Conservation (phyloP, 2,797 vertebrate species). For the Eospalax fontanierii region DNA sequence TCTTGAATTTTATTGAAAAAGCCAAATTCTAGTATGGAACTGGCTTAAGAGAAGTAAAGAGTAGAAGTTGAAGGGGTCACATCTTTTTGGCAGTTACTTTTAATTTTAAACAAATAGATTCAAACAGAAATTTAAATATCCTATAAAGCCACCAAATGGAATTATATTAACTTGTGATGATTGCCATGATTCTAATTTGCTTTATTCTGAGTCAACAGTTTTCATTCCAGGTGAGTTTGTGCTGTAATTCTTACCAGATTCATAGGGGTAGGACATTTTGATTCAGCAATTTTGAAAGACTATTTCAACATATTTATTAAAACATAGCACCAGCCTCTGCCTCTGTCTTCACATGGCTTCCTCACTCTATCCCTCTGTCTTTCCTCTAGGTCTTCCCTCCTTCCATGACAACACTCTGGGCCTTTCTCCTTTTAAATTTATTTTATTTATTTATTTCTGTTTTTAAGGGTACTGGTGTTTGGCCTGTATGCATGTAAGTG, state of each 20-base stretch:
- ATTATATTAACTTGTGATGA: constrained; percentile 14
- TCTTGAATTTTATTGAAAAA: background rate
- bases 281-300: constrained; percentile 36
- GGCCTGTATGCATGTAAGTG: too few species aligned
- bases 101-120: constrained; percentile 29
- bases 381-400: too few species aligned
- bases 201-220: constrained; percentile 18
- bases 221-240: background rate
- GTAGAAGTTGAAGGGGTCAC: background rate
- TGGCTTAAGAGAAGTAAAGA: background rate
- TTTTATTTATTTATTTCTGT: too few species aligned
- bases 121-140: background rate
- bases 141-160: background rate
- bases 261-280: background rate
- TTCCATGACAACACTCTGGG: background rate
- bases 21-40: background rate
- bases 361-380: background rate
- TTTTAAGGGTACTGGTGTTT: too few species aligned
- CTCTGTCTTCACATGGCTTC: background rate
- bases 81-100: constrained; percentile 37
- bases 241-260: background rate
- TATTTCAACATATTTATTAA: background rate
- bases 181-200: constrained; percentile 24
- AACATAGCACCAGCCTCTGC: too few species aligned
- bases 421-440: background rate